Evolutionary conservation across 2,888 invertebrate genomes (phyloP), one percentile per base, ranked within the genome.

Genomic region (Andrena marginata): DNA sequence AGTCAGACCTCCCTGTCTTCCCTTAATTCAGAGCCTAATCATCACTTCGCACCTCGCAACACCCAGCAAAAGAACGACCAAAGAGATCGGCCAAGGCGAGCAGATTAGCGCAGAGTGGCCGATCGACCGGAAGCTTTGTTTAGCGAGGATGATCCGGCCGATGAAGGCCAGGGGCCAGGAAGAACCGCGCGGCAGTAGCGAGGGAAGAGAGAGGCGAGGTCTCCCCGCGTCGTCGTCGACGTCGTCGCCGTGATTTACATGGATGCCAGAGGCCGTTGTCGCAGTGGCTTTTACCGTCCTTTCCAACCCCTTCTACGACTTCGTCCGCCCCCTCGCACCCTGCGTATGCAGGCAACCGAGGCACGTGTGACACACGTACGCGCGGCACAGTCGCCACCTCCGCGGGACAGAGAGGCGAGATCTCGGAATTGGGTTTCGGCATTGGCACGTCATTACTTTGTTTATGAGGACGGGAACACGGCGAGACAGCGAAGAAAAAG

Each of bases 361-460:
- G 16, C 42, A 35, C 56, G 4, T 33, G n/a, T 49, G 1, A 26
- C 13, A 7, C 60, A 20, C 60, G 70, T 54, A 26, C 67, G 69
- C 23, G 35, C 10, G 51, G 51, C 49, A 26, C 49, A 23, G 6
- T 13, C 23, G 60, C 69, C 63, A 56, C 54, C 64, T 56, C 62
- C 48, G 59, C 26, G 67, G 51, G 16, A 16, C 35, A 35, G 8
- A 20, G 70, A 35, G 68, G 56, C 79, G 78, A 87, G 84, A 87
- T 86, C 81, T 77, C 81, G 79, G 87, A 89, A 89, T 89, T 89
- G 89, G 89, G 82, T 89, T 85, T 85, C 77, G 42, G 82, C 81
- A 80, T 88, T 80, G 85, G 87, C 87, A 78, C 84, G 90, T 92
- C 92, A 90, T 92, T 92, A 92, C 91, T 89, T 92, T 91, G 91